phyloP scores from a whole-genome alignment of 2,888 invertebrate species.

The Drosophila maculinotata region DNA sequence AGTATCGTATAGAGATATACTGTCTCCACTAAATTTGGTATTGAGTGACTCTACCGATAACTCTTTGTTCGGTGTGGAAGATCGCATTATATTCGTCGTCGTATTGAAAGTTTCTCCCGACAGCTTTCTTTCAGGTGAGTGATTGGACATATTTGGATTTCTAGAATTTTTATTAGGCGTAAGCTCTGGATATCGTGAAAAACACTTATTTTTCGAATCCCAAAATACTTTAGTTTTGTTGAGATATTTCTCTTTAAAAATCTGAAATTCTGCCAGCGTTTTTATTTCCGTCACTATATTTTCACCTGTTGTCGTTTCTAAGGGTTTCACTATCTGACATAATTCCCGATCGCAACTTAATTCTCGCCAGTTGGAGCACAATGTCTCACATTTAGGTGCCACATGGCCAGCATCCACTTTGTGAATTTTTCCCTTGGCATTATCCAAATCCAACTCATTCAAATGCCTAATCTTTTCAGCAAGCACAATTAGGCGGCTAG shows the following conservation, averaged over 20 bases:
- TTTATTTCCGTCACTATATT: too few species aligned
- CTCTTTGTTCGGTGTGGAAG: too few species aligned
- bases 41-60: too few species aligned
- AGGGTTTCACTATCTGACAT: too few species aligned
- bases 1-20: too few species aligned
- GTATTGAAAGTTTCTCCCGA: neutral
- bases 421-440: neutral
- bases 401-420: neutral
- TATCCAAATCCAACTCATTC: neutral
- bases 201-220: too few species aligned
- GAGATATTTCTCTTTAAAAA: too few species aligned
- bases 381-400: too few species aligned
- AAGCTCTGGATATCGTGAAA: neutral
- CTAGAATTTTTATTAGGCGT: neutral
- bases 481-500: constrained; percentile 16
- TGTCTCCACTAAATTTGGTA: neutral
- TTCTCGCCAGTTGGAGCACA: neutral
- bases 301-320: too few species aligned
- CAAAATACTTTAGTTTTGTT: too few species aligned
- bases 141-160: neutral
- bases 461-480: neutral
- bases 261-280: too few species aligned
- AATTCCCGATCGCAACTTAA: neutral
- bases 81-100: too few species aligned
- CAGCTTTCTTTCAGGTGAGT: neutral